Evolutionary conservation across 2,113 vertebrate species (phyloP).

Genomic region (Oenanthe oenanthe): DNA sequence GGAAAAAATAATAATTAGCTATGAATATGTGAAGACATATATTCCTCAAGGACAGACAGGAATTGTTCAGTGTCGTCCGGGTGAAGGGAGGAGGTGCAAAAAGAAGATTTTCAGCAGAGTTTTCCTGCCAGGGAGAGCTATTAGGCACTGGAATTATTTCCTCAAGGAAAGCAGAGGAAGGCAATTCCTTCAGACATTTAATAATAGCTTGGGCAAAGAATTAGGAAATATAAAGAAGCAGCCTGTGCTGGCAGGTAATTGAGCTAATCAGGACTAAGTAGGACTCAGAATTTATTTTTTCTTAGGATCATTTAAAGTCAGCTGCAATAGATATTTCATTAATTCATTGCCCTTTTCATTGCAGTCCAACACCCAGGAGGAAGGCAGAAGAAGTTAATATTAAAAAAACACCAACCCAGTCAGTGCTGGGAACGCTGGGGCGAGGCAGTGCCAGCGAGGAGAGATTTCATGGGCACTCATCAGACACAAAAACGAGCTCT

Average conservation of each 20-base stretch:
- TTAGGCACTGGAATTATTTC: conserved; percentile 68
- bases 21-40: conserved; percentile 11
- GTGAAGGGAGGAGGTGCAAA: conserved; percentile 54
- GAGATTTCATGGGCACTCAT: background rate
- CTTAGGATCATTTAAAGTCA: conserved; percentile 28
- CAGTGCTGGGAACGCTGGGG: background rate
- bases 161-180: conserved; percentile 62
- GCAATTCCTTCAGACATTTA: conserved; percentile 68
- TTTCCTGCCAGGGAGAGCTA: conserved; percentile 58
- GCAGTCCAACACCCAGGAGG: conserved; percentile 11
- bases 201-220: conserved; percentile 69
- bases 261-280: conserved; percentile 38
- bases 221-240: conserved; percentile 66
- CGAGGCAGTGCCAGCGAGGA: background rate
- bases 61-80: background rate
- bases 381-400: background rate
- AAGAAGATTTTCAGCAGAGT: conserved; percentile 45
- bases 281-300: background rate
- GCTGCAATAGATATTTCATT: conserved; percentile 42
- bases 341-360: conserved; percentile 17
- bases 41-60: conserved; percentile 45
- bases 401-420: background rate
- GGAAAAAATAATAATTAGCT: conserved; percentile 55
- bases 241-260: conserved; percentile 53
- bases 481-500: conserved; percentile 39